These are phyloP conservation scores for Chloroclystis v-ata DNA, from an alignment of 2,888 invertebrate species.

Conservation along the genomic window DNA sequence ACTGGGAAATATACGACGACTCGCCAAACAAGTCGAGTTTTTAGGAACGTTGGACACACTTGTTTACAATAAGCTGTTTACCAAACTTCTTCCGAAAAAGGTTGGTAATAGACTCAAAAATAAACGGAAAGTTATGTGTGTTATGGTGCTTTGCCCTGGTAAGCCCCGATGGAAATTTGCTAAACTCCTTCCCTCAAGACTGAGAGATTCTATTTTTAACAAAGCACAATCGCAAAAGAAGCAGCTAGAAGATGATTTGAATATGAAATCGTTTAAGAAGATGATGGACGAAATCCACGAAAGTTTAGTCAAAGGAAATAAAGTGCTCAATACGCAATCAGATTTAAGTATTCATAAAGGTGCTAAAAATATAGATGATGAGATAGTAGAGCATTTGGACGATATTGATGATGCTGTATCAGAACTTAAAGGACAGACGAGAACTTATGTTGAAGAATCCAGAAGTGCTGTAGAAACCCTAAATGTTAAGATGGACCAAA, in stretches of 20 bases:
- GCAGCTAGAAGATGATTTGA: conserved; percentile 54
- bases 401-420: conserved; percentile 51
- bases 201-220: conserved; percentile 63
- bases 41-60: conserved; percentile 71
- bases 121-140: conserved; percentile 52
- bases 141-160: conserved; percentile 59
- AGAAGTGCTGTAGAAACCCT: conserved; percentile 47
- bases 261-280: conserved; percentile 46
- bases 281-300: conserved; percentile 61
- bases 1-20: conserved; percentile 72
- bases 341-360: conserved; percentile 24
- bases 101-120: conserved; percentile 53
- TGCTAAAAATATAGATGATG: conserved; percentile 37
- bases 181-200: conserved; percentile 52
- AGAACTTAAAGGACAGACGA: conserved; percentile 50
- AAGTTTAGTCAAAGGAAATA: conserved; percentile 44
- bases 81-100: conserved; percentile 51
- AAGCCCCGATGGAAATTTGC: conserved; percentile 51
- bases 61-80: conserved; percentile 65
- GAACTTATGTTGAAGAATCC: conserved; percentile 41
- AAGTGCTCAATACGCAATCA: conserved; percentile 27
- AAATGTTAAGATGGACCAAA: conserved; percentile 60
- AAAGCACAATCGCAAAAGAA: conserved; percentile 62
- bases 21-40: conserved; percentile 77
- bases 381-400: conserved; percentile 50